Percentiles rank a stretch among this genome's conserved stretches.
Conservation (phyloP, 2,888 invertebrate genomes). For the Rugalucina vietnamica region DNA sequence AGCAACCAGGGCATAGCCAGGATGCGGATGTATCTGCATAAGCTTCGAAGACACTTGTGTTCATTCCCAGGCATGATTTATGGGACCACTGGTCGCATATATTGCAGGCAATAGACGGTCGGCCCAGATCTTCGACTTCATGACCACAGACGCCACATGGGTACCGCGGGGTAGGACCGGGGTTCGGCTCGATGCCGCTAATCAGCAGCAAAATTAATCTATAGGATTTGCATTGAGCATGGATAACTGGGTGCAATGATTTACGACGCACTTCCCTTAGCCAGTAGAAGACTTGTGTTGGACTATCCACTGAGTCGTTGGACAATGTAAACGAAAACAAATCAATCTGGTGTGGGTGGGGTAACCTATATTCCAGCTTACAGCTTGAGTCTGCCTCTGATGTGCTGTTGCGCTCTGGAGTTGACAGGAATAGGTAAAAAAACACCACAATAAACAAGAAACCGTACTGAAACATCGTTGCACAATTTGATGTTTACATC, state of each 20-base stretch:
- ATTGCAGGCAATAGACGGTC: neutral
- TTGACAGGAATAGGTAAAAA: too few relatives aligned
- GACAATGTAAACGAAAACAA: too few relatives aligned
- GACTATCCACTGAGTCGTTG: neutral
- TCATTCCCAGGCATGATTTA: neutral
- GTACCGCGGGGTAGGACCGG: neutral
- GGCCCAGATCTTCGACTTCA: neutral
- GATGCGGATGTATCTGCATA: neutral
- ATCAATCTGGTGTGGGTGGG: too few relatives aligned
- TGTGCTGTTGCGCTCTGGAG: too few relatives aligned
- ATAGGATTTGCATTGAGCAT: neutral
- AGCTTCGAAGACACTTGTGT: neutral
- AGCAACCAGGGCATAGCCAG: neutral
- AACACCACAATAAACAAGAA: too few relatives aligned
- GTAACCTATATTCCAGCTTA: too few relatives aligned
- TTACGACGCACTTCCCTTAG: neutral
- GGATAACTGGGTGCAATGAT: neutral
- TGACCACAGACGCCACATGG: slow-evolving; percentile 29
- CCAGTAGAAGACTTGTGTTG: neutral
- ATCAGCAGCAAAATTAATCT: neutral
- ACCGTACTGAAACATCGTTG: too few relatives aligned
- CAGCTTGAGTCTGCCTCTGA: too few relatives aligned
- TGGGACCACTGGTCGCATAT: neutral
- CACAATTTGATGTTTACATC: too few relatives aligned
- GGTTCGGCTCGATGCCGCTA: neutral